phyloP scores from a whole-genome alignment of 2,888 invertebrate genomes.

The Nematopogon swammerdamellus region DNA sequence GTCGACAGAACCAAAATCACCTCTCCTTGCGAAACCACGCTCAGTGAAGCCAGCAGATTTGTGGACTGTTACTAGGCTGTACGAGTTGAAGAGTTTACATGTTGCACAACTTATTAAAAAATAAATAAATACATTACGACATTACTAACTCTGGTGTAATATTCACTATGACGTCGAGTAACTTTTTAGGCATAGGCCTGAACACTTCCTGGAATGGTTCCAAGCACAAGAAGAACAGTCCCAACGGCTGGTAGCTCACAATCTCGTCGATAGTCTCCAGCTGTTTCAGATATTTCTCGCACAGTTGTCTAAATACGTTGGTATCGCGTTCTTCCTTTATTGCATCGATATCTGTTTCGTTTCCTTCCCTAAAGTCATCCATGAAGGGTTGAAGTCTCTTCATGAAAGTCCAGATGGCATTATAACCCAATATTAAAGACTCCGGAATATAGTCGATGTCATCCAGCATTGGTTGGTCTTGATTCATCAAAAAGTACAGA shows the following conservation, averaged over 20 bases:
- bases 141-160: constrained; percentile 63
- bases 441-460: constrained; percentile 57
- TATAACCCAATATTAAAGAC: constrained; percentile 59
- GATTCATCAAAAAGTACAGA: constrained; percentile 64
- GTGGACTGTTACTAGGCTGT: too few relatives aligned
- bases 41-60: too few relatives aligned
- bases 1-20: too few relatives aligned
- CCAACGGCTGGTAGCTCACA: constrained; percentile 64
- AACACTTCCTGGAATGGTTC: constrained; percentile 68
- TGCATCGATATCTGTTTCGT: constrained; percentile 57
- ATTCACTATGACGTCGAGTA: constrained; percentile 62
- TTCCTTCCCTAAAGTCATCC: constrained; percentile 67
- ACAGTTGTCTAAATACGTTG: constrained; percentile 61
- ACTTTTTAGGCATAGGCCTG: constrained; percentile 66
- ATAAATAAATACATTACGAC: too few relatives aligned
- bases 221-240: constrained; percentile 68
- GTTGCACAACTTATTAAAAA: too few relatives aligned
- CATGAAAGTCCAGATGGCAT: constrained; percentile 61
- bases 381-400: constrained; percentile 63
- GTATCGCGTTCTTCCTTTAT: constrained; percentile 66
- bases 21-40: too few relatives aligned
- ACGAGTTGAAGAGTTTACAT: too few relatives aligned
- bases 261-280: constrained; percentile 65
- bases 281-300: constrained; percentile 68
- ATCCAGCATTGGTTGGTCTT: constrained; percentile 57